Evolutionary conservation across 2,113 vertebrate species (phyloP), one percentile per base, ranked within the genome.

Genomic region (Halcyon malimbica): DNA sequence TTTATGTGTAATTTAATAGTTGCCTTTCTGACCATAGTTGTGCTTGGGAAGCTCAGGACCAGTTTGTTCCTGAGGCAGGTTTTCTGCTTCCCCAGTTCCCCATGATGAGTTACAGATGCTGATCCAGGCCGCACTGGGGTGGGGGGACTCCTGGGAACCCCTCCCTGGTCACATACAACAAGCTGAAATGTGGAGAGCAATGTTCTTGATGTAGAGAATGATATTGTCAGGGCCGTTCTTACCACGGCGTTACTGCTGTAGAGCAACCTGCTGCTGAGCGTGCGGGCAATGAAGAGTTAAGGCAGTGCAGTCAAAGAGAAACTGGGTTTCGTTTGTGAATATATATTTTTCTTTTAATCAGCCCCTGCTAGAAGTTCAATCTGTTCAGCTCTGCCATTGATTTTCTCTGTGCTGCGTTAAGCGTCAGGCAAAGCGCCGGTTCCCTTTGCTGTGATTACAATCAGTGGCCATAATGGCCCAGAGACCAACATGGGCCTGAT

Each of bases 401-500:
- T 93, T 90, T 90, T 37, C 35, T 65, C 33, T 37, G 65, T 19
- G 74, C 94, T 82, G 60, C 15, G 87, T 15, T 71, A 20, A 68
- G 85, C 26, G 0, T 14, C 64, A 78, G 92, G 42, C 84, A 76
- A 75, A 89, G 65, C 1, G 0, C 35, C 3, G 2, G 21, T 20
- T 93, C 76, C 95, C 83, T 68, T 73, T 0, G n/a, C 84, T 83
- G 46, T 69, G 94, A 81, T 94, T 80, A 57, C 83, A 89, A 90
- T 90, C 94, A 92, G 90, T 59, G 90, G 71, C 89, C 89, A 63
- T 62, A 77, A 93, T 86, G 91, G 93, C 86, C 83, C 80, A 67
- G 93, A 90, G 83, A 89, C 83, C 91, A 83, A 35, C 71, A n/a
- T 1, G 42, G 88, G 46, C 83, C 79, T 94, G 88, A 83, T 89